Base-by-base conservation (phyloP, 2,797 vertebrate species). In the Martes flavigula region DNA sequence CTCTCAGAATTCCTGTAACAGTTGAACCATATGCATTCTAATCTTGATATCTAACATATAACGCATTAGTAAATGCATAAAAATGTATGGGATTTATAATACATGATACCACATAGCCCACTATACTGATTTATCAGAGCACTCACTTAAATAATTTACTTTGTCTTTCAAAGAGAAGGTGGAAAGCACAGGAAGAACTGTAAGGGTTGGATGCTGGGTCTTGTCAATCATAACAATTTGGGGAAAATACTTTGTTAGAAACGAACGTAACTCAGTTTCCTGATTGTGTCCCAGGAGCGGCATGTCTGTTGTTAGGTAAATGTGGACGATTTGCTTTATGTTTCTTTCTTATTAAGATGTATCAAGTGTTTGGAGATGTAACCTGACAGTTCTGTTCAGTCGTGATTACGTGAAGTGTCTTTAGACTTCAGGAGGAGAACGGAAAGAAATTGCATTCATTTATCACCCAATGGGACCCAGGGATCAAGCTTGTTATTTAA, bases 341-440 rank as follows among this genome's bases (percentile, higher is more conserved):
- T 78, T 62, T 93, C 46, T 92, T 86, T 84, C 20, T 68, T 92
- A 87, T 79, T 84, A 93, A 40, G 79, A 79, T 87, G 60, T 18
- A 81, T 21, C 27, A 75, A 87, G 12, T 56, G 48, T 56, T 32
- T 75, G 17, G 73, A 85, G 85, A 40, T 75, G 10, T 60, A 90
- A 68, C 48, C 54, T 87, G 58, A 14, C 30, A 30, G 38, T 97
- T 93, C n/a, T 96, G 38, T 70, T 70, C 38, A 88, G 58, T 70
- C 46, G 62, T 32, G 51, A 75, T 79, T 95, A n/a, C 58, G 72
- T 60, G 32, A 58, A 79, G 68, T 43, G 3, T 75, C 4, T 94
- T 66, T 46, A 87, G 75, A 27, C 7, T 93, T 94, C 23, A 93
- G 78, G 18, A 83, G 46, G 62, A 3, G 13, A 88, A 86, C 83